Percentiles rank a stretch among this genome's conserved stretches.
Conservation (phyloP, 2,113 vertebrate species). For the Chloebia gouldiae region DNA sequence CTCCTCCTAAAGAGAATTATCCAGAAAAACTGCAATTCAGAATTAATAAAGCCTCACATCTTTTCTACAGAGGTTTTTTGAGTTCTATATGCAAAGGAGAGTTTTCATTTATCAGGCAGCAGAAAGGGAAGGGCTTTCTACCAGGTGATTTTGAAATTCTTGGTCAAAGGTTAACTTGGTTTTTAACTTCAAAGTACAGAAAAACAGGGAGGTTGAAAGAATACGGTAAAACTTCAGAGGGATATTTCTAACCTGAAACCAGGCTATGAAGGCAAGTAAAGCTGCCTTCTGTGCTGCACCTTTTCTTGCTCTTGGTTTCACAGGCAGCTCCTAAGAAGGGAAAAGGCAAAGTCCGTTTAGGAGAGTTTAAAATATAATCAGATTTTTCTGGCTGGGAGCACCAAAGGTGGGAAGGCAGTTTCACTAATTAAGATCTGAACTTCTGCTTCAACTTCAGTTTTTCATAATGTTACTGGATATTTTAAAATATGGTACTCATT, state of each 20-base stretch:
- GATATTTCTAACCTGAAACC: neutral
- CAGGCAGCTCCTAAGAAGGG: neutral
- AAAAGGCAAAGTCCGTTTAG: neutral
- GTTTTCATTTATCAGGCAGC: neutral
- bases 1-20: neutral
- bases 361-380: slow-evolving; percentile 8
- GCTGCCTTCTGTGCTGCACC: neutral
- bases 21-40: neutral
- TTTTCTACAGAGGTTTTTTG: neutral
- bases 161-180: slow-evolving; percentile 42
- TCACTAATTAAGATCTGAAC: slow-evolving; percentile 49
- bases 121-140: slow-evolving; percentile 22
- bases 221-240: neutral
- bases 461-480: slow-evolving; percentile 22
- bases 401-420: neutral
- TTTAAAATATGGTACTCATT: slow-evolving; percentile 31
- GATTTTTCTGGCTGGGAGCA: neutral
- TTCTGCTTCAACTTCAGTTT: neutral
- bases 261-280: neutral
- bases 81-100: neutral
- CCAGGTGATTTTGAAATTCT: slow-evolving; percentile 37
- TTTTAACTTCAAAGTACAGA: slow-evolving; percentile 52
- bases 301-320: neutral
- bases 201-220: slow-evolving; percentile 9
- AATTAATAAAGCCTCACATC: neutral